Conservation (phyloP, 2,888 invertebrate genomes). For the Polyploca ridens region DNA sequence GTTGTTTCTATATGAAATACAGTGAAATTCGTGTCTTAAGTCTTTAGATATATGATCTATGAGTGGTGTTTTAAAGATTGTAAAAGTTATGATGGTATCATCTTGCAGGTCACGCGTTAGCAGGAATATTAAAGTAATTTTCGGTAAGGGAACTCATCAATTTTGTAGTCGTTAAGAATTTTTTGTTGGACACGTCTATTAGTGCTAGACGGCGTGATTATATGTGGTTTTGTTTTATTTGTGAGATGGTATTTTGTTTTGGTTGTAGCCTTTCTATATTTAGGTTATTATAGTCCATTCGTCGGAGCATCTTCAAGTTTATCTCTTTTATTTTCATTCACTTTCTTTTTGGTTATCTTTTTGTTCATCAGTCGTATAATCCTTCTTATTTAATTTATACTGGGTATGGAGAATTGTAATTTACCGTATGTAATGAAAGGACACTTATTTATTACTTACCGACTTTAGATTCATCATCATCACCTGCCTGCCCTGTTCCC, state of each 20-base stretch:
- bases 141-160: conserved; percentile 67
- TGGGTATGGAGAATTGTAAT: not conserved
- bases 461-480: too few species aligned
- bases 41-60: conserved; percentile 28
- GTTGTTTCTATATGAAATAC: conserved; percentile 29
- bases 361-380: not conserved
- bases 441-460: too few species aligned
- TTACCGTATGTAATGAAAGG: too few species aligned
- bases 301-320: conserved; percentile 10
- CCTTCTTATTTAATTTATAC: not conserved
- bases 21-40: conserved; percentile 41
- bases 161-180: conserved; percentile 57
- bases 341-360: not conserved
- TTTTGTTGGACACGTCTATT: conserved; percentile 51
- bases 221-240: conserved; percentile 21
- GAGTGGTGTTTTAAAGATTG: conserved; percentile 9
- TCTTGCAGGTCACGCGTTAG: conserved; percentile 49
- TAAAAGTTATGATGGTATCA: conserved; percentile 15
- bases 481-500: too few species aligned
- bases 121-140: conserved; percentile 62
- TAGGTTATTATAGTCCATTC: conserved; percentile 8
- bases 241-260: conserved; percentile 15
- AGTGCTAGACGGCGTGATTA: conserved; percentile 55
- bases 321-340: not conserved
- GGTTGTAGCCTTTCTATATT: conserved; percentile 13